These are phyloP conservation scores for Chlorops oryzae DNA, from an alignment of 1,140 invertebrate species.

Conservation along the genomic window DNA sequence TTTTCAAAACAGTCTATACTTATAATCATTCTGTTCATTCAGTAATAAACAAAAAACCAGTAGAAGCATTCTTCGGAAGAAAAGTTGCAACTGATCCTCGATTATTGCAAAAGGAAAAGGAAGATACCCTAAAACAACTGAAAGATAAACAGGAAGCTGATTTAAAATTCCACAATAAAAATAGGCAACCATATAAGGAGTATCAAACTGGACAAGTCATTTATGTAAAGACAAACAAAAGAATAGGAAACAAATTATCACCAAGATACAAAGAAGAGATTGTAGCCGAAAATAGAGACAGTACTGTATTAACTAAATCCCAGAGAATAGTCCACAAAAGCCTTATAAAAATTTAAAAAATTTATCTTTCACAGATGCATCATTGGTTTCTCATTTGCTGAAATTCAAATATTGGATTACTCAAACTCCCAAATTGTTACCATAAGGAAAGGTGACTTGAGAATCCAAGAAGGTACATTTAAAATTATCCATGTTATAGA, in stretches of 20 bases:
- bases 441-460: too few relatives aligned
- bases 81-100: not conserved
- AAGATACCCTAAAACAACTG: slow-evolving; percentile 4
- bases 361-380: too few relatives aligned
- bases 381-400: too few relatives aligned
- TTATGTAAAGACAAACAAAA: slow-evolving; percentile 7
- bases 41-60: slow-evolving; percentile 4
- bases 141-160: slow-evolving; percentile 9
- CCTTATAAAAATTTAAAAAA: slow-evolving; percentile 2
- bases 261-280: not conserved
- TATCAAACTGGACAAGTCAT: slow-evolving; percentile 6
- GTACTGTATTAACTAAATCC: not conserved
- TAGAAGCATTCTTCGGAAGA: slow-evolving; percentile 8
- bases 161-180: slow-evolving; percentile 11
- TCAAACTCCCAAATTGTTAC: too few relatives aligned
- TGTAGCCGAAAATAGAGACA: slow-evolving; percentile 1
- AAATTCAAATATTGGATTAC: too few relatives aligned
- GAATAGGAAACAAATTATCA: slow-evolving; percentile 8
- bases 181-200: not conserved
- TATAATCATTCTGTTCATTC: slow-evolving; percentile 15
- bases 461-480: too few relatives aligned
- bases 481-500: too few relatives aligned
- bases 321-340: slow-evolving; percentile 5
- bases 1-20: slow-evolving; percentile 4
- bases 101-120: not conserved